phyloP scores from a whole-genome alignment of 2,888 invertebrate genomes.

The Parnassius apollo region DNA sequence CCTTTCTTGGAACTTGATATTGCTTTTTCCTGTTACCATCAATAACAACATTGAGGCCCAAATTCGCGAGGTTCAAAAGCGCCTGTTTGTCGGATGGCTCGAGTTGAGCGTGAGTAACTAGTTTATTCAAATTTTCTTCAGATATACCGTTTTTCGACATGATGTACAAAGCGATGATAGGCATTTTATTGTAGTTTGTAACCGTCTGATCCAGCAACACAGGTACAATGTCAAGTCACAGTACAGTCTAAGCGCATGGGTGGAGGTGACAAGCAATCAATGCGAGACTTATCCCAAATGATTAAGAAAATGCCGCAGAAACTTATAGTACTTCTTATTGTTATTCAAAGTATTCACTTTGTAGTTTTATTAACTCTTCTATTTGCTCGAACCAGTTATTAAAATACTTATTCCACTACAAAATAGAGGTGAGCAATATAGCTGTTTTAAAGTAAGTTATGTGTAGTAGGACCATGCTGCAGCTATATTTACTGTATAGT shows the following conservation, averaged over 20 bases:
- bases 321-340: too few species aligned
- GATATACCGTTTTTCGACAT: constrained; percentile 99
- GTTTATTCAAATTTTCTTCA: constrained; percentile 98
- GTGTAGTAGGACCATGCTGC: too few species aligned
- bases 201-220: too few species aligned
- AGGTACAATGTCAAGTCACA: too few species aligned
- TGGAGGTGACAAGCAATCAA: constrained; percentile 96
- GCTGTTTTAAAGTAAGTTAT: too few species aligned
- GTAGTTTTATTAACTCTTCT: too few species aligned
- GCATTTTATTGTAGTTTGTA: constrained; percentile 94
- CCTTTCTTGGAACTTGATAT: constrained; percentile 94
- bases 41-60: constrained; percentile 96
- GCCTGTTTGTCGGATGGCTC: constrained; percentile 96
- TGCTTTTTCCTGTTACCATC: constrained; percentile 94
- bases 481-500: too few species aligned
- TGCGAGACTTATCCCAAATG: constrained; percentile 99
- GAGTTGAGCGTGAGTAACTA: constrained; percentile 98
- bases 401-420: too few species aligned
- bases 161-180: constrained; percentile 98
- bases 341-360: too few species aligned
- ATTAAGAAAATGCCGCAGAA: constrained; percentile 99
- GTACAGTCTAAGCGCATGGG: too few species aligned
- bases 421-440: too few species aligned
- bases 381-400: too few species aligned
- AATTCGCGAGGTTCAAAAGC: constrained; percentile 94